Evolutionary conservation across 1,140 invertebrate genomes (phyloP).

Genomic region (Rhizoglyphus robini): DNA sequence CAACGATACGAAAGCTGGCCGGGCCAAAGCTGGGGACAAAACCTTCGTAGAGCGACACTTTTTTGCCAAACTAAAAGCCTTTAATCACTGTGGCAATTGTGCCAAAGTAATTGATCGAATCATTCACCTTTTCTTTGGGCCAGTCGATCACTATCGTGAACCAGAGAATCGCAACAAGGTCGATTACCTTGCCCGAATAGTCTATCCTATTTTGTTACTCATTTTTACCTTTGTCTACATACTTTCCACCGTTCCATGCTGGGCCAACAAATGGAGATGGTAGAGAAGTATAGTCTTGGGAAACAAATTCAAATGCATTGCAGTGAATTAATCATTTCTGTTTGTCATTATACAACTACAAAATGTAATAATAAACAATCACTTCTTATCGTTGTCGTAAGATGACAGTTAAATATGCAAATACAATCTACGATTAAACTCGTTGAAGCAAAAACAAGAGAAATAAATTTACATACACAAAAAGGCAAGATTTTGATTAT

Average conservation of each 20-base stretch:
- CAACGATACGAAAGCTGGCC: slow-evolving; percentile 13
- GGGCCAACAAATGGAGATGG: slow-evolving; percentile 3
- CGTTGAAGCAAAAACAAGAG: too few species aligned
- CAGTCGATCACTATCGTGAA: neutral
- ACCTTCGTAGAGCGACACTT: neutral
- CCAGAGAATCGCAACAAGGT: neutral
- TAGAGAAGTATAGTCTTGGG: too few species aligned
- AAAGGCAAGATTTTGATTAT: too few species aligned
- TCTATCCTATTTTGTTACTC: neutral
- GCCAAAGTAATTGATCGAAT: neutral
- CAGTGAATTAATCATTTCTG: too few species aligned
- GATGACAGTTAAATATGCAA: too few species aligned
- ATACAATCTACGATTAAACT: too few species aligned
- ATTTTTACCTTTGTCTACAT: neutral
- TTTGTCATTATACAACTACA: too few species aligned
- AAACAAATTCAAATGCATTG: too few species aligned
- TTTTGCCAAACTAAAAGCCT: slow-evolving; percentile 1
- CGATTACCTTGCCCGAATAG: neutral
- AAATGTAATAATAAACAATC: too few species aligned
- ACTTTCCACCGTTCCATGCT: neutral
- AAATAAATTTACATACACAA: too few species aligned
- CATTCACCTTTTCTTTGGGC: neutral
- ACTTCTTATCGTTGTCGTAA: too few species aligned
- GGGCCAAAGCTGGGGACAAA: neutral
- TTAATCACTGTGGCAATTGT: too few species aligned